Percentiles rank a stretch among this genome's conserved stretches.
These are phyloP conservation scores for Lophura swinhoii DNA, from an alignment of 2,797 vertebrate genomes.

Conservation along the genomic window DNA sequence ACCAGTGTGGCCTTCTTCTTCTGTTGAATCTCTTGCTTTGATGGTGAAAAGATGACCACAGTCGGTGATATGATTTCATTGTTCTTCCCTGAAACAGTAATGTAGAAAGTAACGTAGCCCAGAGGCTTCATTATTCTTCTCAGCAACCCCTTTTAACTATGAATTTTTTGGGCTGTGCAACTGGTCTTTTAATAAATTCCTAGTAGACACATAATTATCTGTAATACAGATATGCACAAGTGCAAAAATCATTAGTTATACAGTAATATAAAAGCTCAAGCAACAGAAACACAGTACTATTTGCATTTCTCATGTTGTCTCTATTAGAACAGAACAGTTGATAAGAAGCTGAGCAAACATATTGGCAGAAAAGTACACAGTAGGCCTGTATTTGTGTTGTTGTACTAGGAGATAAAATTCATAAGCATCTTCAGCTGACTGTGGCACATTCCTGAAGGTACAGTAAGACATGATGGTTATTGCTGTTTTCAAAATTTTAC, in stretches of 20 bases:
- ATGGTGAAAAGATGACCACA: slow-evolving; percentile 77
- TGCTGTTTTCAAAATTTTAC: not conserved
- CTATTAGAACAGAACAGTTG: not conserved
- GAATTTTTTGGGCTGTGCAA: not conserved
- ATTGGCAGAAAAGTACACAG: not conserved
- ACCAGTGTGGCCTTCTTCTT: slow-evolving; percentile 76
- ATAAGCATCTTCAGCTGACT: not conserved
- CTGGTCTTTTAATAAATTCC: not conserved
- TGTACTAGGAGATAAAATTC: not conserved
- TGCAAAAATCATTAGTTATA: not conserved
- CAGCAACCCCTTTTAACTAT: not conserved
- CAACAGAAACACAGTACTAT: not conserved
- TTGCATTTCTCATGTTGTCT: not conserved
- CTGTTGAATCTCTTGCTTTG: slow-evolving; percentile 66
- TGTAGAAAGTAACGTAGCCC: not conserved
- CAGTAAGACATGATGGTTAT: not conserved
- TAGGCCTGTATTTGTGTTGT: not conserved
- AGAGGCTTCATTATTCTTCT: not conserved
- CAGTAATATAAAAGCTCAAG: not conserved
- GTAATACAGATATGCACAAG: not conserved
- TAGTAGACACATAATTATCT: not conserved
- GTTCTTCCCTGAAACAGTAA: not conserved
- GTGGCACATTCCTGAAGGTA: not conserved
- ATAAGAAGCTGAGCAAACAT: not conserved
- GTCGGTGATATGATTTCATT: not conserved